phyloP scores from a whole-genome alignment of 2,797 vertebrate genomes.

The Falco biarmicus region DNA sequence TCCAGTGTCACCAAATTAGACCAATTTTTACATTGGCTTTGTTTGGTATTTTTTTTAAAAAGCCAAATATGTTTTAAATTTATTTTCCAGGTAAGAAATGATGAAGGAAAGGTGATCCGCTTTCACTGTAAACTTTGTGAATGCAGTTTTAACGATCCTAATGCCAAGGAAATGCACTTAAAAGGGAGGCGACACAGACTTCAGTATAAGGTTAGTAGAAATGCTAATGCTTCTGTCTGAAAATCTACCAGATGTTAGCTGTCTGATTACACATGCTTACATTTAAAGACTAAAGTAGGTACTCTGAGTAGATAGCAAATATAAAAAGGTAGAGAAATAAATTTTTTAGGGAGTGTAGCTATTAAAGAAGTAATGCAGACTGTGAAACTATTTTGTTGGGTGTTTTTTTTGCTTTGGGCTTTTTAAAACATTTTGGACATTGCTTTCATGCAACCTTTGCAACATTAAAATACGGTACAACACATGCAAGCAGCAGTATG shows the following conservation, averaged over 20 bases:
- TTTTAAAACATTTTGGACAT: background rate
- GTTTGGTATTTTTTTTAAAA: background rate
- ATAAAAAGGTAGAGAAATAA: background rate
- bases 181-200: conserved; percentile 94
- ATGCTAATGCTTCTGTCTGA: background rate
- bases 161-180: conserved; percentile 98
- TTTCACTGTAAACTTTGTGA: conserved; percentile 98
- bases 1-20: background rate
- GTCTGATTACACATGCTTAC: background rate
- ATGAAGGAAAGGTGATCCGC: conserved; percentile 97
- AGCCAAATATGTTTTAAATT: background rate
- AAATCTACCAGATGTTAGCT: background rate
- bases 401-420: background rate
- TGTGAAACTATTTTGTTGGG: background rate
- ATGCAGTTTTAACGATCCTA: conserved; percentile 98
- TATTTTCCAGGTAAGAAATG: conserved; percentile 89
- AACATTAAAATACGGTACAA: background rate
- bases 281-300: background rate
- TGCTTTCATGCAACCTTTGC: background rate
- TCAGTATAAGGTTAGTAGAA: conserved; percentile 90
- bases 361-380: background rate
- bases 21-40: background rate
- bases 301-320: background rate
- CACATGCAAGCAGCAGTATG: background rate
- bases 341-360: background rate